Evolutionary conservation across 2,888 invertebrate genomes (phyloP), one percentile per base, ranked within the genome.

Genomic region (Mesochorus sp.): DNA sequence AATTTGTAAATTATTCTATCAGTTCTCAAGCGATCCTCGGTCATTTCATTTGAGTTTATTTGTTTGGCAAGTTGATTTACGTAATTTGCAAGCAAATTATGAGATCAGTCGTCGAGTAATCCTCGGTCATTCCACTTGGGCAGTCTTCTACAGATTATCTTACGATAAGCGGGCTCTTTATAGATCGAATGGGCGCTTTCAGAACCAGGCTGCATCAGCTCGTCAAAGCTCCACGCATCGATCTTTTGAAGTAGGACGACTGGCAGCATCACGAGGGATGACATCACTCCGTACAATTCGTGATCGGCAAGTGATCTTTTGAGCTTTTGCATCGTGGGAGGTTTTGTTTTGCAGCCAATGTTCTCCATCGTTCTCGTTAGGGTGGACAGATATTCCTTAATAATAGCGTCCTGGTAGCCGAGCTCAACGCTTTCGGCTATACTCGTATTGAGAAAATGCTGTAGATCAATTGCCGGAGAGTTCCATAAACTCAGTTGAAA

Each of bases 381-480:
- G 0, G 72, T 76, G 1, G 24, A 17, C 8, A 75, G 37, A 61
- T 90, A 90, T 28, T 88, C 88, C 0, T 79, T 66, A 1, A 88
- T 19, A 1, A 90, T 26, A 0, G 4, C 0, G 0, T 85, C 80
- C 17, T 12, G 81, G 21, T 83, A 66, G 3, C 82, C 72, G 0
- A 80, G 21, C 3, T 76, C 70, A 2, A 86, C 80, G 0, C 85
- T 81, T 2, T 81, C 80, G 17, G 66, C 44, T 5, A 82, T 47
- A 57, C 91, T 92, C 0, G 91, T 91, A 4, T 88, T 88, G 17
- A 92, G 82, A 77, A 92, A 92, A 77, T 92, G 92, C 57, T 87
- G 91, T n/a, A 92, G 81, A 84, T 92, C 92, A 31, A 91, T 77
- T 0, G 90, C 91, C 8, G 92, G 92, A 28, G 91, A 90, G 3